Conservation (phyloP, 2,888 invertebrate genomes). For the Petrolisthes manimaculis region DNA sequence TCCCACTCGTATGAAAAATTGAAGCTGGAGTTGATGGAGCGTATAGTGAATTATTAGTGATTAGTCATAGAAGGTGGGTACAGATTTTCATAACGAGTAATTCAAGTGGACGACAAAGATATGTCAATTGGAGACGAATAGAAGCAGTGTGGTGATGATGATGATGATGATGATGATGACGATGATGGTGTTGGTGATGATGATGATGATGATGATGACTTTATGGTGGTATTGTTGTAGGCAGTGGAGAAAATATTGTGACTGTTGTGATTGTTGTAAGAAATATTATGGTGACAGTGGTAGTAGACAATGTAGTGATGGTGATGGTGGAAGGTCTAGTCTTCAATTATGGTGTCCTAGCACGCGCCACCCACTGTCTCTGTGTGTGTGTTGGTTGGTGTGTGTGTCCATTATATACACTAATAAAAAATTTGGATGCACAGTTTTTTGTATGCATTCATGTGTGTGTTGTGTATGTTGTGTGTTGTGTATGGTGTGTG, state of each 20-base stretch:
- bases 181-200: background rate
- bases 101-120: too few relatives aligned
- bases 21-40: too few relatives aligned
- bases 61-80: too few relatives aligned
- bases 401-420: background rate
- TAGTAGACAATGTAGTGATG: background rate
- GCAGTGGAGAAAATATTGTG: background rate
- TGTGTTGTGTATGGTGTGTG: background rate
- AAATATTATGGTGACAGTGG: background rate
- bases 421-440: too few relatives aligned
- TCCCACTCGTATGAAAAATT: too few relatives aligned
- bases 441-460: too few relatives aligned
- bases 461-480: background rate
- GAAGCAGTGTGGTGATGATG: background rate
- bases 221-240: background rate
- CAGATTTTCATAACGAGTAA: too few relatives aligned
- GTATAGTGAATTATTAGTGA: too few relatives aligned
- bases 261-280: background rate
- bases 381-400: constrained; percentile 9
- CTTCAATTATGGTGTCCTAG: background rate
- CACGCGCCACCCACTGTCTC: background rate
- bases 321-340: background rate
- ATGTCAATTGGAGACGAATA: background rate
- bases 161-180: background rate
- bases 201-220: background rate